phyloP scores from a whole-genome alignment of 2,113 vertebrate species.

The Lontra canadensis region DNA sequence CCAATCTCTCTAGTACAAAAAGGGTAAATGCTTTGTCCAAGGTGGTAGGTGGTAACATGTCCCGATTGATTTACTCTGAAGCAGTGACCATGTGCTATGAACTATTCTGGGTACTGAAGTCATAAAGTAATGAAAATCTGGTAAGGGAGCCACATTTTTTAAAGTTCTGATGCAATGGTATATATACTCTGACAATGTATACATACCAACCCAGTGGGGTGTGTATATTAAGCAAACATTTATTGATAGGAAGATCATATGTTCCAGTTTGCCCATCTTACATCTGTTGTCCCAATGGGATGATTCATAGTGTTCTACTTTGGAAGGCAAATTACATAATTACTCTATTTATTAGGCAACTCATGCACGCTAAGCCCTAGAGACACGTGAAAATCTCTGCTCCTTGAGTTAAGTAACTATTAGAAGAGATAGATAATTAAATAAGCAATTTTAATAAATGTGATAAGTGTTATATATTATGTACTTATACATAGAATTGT shows the following conservation, averaged over 20 bases:
- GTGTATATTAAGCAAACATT: background rate
- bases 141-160: background rate
- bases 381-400: background rate
- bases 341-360: background rate
- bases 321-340: background rate
- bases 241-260: background rate
- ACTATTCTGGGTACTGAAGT: background rate
- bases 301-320: background rate
- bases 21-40: background rate
- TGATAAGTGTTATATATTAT: background rate
- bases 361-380: background rate
- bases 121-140: background rate
- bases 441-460: background rate
- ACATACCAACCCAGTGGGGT: background rate
- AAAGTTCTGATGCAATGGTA: background rate
- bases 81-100: background rate
- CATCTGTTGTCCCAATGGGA: background rate
- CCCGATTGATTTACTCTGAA: background rate
- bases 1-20: background rate
- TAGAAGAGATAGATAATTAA: background rate
- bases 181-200: background rate
- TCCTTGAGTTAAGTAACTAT: background rate
- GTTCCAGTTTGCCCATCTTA: background rate
- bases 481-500: background rate
- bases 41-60: too few relatives aligned